Conservation (phyloP, 2,888 invertebrate species). For the Cerastoderma edule region DNA sequence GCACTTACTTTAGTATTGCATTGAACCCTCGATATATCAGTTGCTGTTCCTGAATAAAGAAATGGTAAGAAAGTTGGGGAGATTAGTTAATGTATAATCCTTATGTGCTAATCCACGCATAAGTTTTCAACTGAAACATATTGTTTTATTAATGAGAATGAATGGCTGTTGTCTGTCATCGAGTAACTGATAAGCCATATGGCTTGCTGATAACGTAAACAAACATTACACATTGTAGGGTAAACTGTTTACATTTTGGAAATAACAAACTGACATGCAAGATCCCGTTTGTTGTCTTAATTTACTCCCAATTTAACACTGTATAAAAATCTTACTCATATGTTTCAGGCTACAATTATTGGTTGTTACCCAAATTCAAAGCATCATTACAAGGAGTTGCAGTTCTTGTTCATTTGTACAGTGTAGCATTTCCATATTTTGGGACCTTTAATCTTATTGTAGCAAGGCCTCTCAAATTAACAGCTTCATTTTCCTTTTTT, state of each 20-base stretch:
- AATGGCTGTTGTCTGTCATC: slow-evolving; percentile 57
- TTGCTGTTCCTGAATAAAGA: too few relatives aligned
- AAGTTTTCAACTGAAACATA: slow-evolving; percentile 10
- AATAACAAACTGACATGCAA: slow-evolving; percentile 24
- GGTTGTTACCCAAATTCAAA: too few relatives aligned
- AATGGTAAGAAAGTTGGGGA: background rate
- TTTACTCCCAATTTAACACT: slow-evolving; percentile 11
- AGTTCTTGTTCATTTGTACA: too few relatives aligned
- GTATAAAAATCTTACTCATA: too few relatives aligned
- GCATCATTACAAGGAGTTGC: too few relatives aligned
- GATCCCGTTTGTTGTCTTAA: slow-evolving; percentile 14
- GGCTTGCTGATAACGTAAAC: slow-evolving; percentile 54
- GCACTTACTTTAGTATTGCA: too few relatives aligned
- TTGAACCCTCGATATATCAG: too few relatives aligned
- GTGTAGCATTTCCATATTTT: too few relatives aligned
- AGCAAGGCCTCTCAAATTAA: too few relatives aligned
- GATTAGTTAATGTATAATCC: background rate
- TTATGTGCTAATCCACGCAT: background rate
- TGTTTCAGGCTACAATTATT: too few relatives aligned
- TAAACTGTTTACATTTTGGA: slow-evolving; percentile 45
- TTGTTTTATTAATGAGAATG: slow-evolving; percentile 32
- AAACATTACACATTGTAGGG: slow-evolving; percentile 47
- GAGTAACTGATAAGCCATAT: slow-evolving; percentile 58
- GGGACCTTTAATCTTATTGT: too few relatives aligned
- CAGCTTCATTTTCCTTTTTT: too few relatives aligned